Percentiles rank a stretch among this genome's conserved stretches.
Conservation (phyloP, 2,797 vertebrate genomes). For the Parauchenoglanis punctatus region DNA sequence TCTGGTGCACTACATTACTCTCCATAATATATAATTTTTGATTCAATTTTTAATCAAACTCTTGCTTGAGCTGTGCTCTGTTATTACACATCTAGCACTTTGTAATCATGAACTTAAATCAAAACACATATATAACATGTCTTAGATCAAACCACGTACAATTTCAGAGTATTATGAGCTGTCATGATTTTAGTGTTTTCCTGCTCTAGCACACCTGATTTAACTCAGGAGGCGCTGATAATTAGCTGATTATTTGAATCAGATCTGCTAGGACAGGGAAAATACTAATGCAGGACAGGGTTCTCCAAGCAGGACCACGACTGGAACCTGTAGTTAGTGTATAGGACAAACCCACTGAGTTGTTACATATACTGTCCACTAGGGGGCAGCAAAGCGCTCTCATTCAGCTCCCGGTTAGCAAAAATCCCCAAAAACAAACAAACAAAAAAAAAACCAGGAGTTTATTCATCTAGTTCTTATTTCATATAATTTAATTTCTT, state of each 20-base stretch:
- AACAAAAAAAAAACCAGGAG: neutral
- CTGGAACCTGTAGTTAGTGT: neutral
- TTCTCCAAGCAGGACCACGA: neutral
- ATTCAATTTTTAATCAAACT: too few species aligned
- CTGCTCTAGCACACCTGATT: neutral
- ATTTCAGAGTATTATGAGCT: neutral
- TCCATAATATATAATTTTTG: too few species aligned
- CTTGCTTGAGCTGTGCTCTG: neutral
- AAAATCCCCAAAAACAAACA: too few species aligned
- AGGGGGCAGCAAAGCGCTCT: slow-evolving; percentile 28
- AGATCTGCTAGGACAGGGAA: neutral
- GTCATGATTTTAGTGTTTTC: neutral
- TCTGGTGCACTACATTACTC: too few species aligned
- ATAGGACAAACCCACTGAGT: too few species aligned
- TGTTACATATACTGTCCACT: neutral
- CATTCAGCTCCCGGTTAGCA: neutral
- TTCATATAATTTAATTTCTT: neutral
- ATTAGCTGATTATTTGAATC: neutral
- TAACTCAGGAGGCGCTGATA: neutral
- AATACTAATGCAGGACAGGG: neutral
- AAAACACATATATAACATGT: too few species aligned
- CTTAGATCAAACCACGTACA: too few species aligned
- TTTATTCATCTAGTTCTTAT: neutral
- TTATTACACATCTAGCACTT: too few species aligned
- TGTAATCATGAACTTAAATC: too few species aligned